These are phyloP conservation scores for Picathartes gymnocephalus DNA, from an alignment of 2,113 vertebrate species.

Conservation along the genomic window DNA sequence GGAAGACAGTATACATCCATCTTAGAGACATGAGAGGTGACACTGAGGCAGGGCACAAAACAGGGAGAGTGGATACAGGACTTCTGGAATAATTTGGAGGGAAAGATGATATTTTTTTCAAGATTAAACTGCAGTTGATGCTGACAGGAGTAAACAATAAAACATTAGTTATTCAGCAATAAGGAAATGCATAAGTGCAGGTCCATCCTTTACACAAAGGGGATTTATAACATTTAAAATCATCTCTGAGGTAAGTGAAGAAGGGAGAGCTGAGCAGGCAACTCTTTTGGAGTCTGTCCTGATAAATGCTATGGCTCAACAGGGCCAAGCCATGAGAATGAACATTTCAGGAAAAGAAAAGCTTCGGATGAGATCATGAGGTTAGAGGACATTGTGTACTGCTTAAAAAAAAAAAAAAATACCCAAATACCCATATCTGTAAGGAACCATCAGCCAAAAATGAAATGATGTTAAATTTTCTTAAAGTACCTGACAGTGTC, in stretches of 20 bases:
- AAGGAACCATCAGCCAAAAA: background rate
- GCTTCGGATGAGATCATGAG: background rate
- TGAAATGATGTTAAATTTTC: background rate
- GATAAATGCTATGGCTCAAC: background rate
- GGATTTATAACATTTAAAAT: background rate
- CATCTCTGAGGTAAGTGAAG: background rate
- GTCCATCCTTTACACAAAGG: background rate
- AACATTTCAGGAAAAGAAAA: background rate
- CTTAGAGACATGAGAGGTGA: background rate
- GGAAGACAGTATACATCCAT: background rate
- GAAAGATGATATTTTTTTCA: background rate
- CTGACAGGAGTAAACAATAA: background rate
- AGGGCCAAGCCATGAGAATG: background rate
- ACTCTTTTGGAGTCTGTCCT: background rate
- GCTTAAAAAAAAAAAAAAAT: too few species aligned
- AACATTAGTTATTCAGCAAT: background rate
- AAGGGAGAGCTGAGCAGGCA: background rate
- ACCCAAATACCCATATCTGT: accelerated
- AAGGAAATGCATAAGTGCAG: background rate
- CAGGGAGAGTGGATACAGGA: background rate
- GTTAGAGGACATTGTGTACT: background rate
- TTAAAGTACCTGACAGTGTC: background rate
- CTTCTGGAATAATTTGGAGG: background rate
- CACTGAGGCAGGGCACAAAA: background rate
- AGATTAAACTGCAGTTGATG: background rate